Evolutionary conservation across 30 jellyfish, hydroid and myxozoan genomes (phyloP).

Genomic region (Chrysaora quinquecirrha): DNA sequence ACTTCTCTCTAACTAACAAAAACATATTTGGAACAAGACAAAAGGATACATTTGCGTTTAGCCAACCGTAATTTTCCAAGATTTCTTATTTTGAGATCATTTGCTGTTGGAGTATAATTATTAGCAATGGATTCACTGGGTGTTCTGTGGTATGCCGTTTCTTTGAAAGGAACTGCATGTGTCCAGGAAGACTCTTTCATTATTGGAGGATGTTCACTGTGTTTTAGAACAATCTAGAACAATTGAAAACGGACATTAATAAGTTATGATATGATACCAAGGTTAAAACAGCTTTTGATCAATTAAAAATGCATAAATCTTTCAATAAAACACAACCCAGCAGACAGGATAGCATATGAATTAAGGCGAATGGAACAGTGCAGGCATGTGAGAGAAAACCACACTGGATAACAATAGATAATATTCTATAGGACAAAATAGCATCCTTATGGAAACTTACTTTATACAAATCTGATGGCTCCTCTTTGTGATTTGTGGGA

Average conservation of each 20-base stretch:
- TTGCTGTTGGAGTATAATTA: conserved; percentile 95
- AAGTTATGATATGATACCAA: not conserved
- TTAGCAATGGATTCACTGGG: conserved; percentile 99
- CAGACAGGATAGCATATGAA: not conserved
- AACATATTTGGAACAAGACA: not conserved
- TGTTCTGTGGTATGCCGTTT: conserved; percentile 87
- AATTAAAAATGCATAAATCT: not conserved
- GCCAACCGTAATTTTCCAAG: conserved; percentile 45
- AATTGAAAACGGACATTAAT: not conserved
- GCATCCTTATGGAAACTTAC: conserved; percentile 45
- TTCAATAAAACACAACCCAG: not conserved
- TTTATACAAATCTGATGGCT: conserved; percentile 88
- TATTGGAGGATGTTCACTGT: conserved; percentile 96
- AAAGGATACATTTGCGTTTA: conserved; percentile 30
- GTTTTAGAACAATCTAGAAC: conserved; percentile 84
- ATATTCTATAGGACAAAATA: no score
- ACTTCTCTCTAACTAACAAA: no score
- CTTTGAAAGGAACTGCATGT: conserved; percentile 97
- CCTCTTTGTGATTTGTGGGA: conserved; percentile 68
- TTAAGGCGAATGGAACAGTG: no score
- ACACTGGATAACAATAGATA: not conserved
- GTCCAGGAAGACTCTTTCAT: conserved; percentile 94
- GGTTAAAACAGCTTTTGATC: not conserved
- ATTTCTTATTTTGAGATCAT: conserved; percentile 67
- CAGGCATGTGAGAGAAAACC: no score